Conservation (phyloP, 2,113 vertebrate genomes). For the Benitochromis conjunctus region DNA sequence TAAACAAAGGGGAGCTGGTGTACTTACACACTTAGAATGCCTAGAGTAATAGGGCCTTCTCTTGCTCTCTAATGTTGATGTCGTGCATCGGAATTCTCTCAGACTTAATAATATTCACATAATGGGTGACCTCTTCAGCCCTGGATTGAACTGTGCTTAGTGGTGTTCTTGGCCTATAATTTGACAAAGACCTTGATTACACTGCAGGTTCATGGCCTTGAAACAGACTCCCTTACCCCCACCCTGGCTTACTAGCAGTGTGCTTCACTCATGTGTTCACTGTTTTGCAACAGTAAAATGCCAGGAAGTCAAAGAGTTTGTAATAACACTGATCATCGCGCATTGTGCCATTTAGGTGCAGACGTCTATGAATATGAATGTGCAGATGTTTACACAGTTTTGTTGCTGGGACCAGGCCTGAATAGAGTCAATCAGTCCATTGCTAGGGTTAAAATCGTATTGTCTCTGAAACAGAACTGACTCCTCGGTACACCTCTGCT, state of each 20-base stretch:
- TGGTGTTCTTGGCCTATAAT: constrained; percentile 61
- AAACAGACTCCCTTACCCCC: background rate
- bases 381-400: background rate
- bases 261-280: background rate
- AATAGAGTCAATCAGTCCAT: constrained; percentile 13
- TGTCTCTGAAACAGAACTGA: background rate
- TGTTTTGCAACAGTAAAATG: background rate
- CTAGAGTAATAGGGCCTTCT: constrained; percentile 21
- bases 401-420: background rate
- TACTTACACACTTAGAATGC: constrained; percentile 2
- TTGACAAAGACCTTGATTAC: constrained; percentile 61
- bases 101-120: constrained; percentile 57
- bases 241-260: background rate
- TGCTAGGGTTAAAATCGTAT: background rate
- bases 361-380: background rate
- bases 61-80: constrained; percentile 25
- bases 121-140: constrained; percentile 56
- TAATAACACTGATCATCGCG: background rate
- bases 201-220: constrained; percentile 33
- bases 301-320: background rate
- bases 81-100: constrained; percentile 49
- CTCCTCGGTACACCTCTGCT: background rate
- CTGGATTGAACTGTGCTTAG: constrained; percentile 49
- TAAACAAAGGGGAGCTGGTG: constrained; percentile 35
- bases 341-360: background rate